A percentile compares a stretch with the other conserved stretches of the same genome.
phyloP scores from a whole-genome alignment of 2,888 invertebrate species.

The Pogonocherus hispidulus region DNA sequence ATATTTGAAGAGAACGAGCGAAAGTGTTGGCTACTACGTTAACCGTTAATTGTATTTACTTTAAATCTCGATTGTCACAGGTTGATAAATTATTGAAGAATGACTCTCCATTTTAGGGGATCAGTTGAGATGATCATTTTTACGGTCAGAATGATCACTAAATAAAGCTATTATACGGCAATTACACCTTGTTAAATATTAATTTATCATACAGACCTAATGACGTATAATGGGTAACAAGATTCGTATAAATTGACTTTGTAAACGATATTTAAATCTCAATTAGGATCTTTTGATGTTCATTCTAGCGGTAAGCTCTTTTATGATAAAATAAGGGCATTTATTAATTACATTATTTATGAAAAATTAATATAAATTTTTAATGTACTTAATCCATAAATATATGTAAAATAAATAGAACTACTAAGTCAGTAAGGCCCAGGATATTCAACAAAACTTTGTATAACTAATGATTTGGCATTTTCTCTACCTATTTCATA shows the following conservation, averaged over 20 bases:
- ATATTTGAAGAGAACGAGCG: not conserved
- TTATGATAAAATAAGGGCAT: not conserved
- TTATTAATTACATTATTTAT: not conserved
- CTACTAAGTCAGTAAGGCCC: no score
- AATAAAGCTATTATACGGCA: conserved; percentile 54
- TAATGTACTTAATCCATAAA: no score
- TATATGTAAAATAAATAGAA: no score
- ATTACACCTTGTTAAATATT: conserved; percentile 59
- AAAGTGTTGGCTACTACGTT: conserved; percentile 12
- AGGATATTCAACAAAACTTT: no score
- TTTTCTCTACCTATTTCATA: no score
- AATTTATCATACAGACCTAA: conserved; percentile 55
- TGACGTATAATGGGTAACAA: conserved; percentile 15
- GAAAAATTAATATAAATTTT: no score
- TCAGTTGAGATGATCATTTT: conserved; percentile 41
- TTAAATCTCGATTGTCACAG: not conserved
- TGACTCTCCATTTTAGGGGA: conserved; percentile 51
- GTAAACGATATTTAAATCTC: conserved; percentile 52
- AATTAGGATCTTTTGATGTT: conserved; percentile 36
- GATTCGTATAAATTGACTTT: conserved; percentile 34
- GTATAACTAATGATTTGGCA: no score
- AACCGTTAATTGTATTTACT: not conserved
- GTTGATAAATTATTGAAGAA: conserved; percentile 54
- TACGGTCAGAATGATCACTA: conserved; percentile 45
- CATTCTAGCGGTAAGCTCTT: not conserved